Evolutionary conservation across 1,140 invertebrate species (phyloP), one percentile per base, ranked within the genome.

Genomic region (Heliconius nattereri): DNA sequence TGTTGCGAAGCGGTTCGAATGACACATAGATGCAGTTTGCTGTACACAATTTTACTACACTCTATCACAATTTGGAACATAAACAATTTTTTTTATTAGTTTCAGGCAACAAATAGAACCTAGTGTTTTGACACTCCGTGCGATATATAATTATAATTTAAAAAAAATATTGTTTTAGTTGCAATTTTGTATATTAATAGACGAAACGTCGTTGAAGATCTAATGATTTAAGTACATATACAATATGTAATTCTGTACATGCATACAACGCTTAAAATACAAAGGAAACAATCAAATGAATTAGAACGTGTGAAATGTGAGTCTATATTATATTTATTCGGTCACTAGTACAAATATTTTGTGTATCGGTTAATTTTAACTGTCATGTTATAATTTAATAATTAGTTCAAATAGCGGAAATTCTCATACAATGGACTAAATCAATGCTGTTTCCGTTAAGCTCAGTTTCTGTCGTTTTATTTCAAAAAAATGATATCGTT

Each of bases 281-380:
- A 74, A 75, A 75, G 26, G n/a, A 66, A 13, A 66, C 60, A 66
- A 60, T 66, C 60, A 66, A 66, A 29, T 66, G 71, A 74, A 81
- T 75, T 78, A 71, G 29, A 78, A 81, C 73, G 29, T 70, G 49
- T 45, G 35, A 71, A 73, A n/a, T 70, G 49, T 32, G 23, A 71
- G 66, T 26, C 49, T 20, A 45, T 26, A 75, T 70, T 35, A 29
- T 32, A 71, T 20, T 16, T 26, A 23, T 11, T 45, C n/a, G 9
- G 26, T 29, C 60, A 57, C n/a, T 57, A 57, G 8, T 23, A 57
- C n/a, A 23, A 6, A 16, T 66, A 66, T 60, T 60, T 60, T 60
- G n/a, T 60, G n/a, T 66, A 66, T 11, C 60, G 9, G 20, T 60
- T 60, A 26, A 11, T 26, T 29, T 66, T 29, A 66, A 66, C 57